Percentiles rank a stretch among this genome's conserved stretches.
phyloP scores from a whole-genome alignment of 2,113 vertebrate species.

The Amphiprion ocellaris region DNA sequence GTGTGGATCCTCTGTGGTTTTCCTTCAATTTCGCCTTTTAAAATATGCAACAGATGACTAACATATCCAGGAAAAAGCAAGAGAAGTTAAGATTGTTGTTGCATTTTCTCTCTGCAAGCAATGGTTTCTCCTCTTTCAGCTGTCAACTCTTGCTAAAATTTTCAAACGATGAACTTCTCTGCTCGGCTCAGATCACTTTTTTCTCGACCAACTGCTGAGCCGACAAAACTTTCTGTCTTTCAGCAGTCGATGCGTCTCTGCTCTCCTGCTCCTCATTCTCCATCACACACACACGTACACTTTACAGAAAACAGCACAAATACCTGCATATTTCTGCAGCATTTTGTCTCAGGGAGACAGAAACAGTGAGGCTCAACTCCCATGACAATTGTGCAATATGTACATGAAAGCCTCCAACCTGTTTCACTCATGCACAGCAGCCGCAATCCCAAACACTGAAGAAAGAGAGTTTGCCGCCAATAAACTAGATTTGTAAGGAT shows the following conservation, averaged over 20 bases:
- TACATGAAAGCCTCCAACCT: slow-evolving; percentile 34
- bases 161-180: slow-evolving; percentile 46
- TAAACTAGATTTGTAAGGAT: slow-evolving; percentile 20
- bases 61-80: slow-evolving; percentile 4
- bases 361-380: slow-evolving; percentile 38
- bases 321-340: slow-evolving; percentile 17
- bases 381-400: slow-evolving; percentile 39
- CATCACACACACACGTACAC: not conserved
- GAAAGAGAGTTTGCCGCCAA: slow-evolving; percentile 14
- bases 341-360: slow-evolving; percentile 49
- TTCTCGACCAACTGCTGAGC: slow-evolving; percentile 61
- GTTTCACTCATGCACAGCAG: slow-evolving; percentile 14
- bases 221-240: slow-evolving; percentile 54
- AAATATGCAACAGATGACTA: slow-evolving; percentile 54
- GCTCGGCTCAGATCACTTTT: slow-evolving; percentile 35
- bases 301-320: not conserved
- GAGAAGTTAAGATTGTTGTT: slow-evolving; percentile 2
- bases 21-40: slow-evolving; percentile 7
- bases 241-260: not conserved
- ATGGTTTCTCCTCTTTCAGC: slow-evolving; percentile 25
- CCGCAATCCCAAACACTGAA: slow-evolving; percentile 10
- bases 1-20: not conserved
- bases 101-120: slow-evolving; percentile 21
- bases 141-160: slow-evolving; percentile 35
- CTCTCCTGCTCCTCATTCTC: slow-evolving; percentile 9